phyloP scores from a whole-genome alignment of 2,113 vertebrate species.

The Leiothrix lutea region DNA sequence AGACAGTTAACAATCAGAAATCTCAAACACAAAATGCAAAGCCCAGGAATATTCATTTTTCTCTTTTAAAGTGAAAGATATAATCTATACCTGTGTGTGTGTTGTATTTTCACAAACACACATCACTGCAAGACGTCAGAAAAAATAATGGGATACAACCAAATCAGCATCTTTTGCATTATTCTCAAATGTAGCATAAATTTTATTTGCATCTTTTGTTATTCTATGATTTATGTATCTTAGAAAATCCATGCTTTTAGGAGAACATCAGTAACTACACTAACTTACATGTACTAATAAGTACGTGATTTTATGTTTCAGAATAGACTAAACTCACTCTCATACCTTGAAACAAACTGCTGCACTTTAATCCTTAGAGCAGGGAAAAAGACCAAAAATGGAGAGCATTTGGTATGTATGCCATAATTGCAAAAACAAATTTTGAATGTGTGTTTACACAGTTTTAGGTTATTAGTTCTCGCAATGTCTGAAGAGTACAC shows the following conservation, averaged over 20 bases:
- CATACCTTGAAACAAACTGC: not conserved
- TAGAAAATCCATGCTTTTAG: not conserved
- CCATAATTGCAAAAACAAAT: not conserved
- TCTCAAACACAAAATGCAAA: not conserved
- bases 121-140: not conserved
- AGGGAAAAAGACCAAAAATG: not conserved
- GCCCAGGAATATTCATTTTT: not conserved
- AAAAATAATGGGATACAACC: not conserved
- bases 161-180: not conserved
- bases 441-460: not conserved
- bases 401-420: rapidly evolving
- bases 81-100: rapidly evolving
- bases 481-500: not conserved
- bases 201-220: not conserved
- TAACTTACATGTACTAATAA: not conserved
- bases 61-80: not conserved
- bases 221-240: not conserved
- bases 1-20: not conserved
- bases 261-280: not conserved
- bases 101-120: not conserved
- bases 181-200: rapidly evolving
- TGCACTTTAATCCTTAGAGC: not conserved
- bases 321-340: not conserved
- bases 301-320: not conserved
- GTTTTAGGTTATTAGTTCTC: not conserved